phyloP scores from a whole-genome alignment of 2,113 vertebrate genomes.

The Callionymus lyra region DNA sequence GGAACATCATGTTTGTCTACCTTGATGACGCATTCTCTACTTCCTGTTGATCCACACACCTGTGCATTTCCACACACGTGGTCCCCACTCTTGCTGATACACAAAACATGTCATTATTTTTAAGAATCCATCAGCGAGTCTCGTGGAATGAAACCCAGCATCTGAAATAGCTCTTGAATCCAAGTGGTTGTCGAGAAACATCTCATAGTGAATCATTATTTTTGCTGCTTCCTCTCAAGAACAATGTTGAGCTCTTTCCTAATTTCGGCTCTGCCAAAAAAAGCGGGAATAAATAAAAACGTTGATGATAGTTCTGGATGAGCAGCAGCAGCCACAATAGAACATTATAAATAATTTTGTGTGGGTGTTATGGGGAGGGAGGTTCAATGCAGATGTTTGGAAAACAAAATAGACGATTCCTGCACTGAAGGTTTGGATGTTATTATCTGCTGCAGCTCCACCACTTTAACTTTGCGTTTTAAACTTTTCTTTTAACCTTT shows the following conservation, averaged over 20 bases:
- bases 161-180: slow-evolving; percentile 23
- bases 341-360: slow-evolving; percentile 28
- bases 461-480: no score
- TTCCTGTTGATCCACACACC: no score
- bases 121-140: no score
- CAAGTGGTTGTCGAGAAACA: slow-evolving; percentile 13
- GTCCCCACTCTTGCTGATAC: no score
- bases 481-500: no score
- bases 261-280: slow-evolving; percentile 31
- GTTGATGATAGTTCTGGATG: slow-evolving; percentile 24
- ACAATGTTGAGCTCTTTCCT: slow-evolving; percentile 25
- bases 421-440: no score
- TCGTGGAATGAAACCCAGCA: no score
- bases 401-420: slow-evolving; percentile 5
- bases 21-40: no score
- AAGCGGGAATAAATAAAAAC: slow-evolving; percentile 20
- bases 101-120: no score
- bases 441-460: no score
- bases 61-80: no score
- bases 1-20: no score
- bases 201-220: slow-evolving; percentile 26
- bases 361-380: slow-evolving; percentile 23
- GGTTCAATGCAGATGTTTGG: slow-evolving; percentile 19
- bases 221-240: slow-evolving; percentile 15
- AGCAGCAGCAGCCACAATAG: slow-evolving; percentile 17